Percentiles rank a stretch among this genome's conserved stretches.
These are phyloP conservation scores for Erannis defoliaria DNA, from an alignment of 2,888 invertebrate species.

Conservation along the genomic window DNA sequence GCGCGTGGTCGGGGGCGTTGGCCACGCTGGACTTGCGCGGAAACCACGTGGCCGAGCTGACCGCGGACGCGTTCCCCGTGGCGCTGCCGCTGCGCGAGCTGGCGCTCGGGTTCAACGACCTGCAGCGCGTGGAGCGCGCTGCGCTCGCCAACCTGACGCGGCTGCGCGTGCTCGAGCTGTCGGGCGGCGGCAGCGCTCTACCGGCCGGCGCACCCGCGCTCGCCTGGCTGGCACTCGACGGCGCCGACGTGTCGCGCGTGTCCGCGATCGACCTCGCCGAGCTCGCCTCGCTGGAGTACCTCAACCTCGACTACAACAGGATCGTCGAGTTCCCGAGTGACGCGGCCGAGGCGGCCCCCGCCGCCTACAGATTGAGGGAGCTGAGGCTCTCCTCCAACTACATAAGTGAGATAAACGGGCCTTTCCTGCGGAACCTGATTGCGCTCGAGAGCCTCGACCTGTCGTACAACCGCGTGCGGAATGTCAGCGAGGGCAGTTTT, in stretches of 20 bases:
- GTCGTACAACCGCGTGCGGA: constrained; percentile 90
- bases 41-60: constrained; percentile 90
- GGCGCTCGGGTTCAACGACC: constrained; percentile 94
- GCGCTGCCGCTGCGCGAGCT: constrained; percentile 92
- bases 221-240: constrained; percentile 93
- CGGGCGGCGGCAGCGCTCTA: constrained; percentile 91
- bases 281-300: constrained; percentile 89
- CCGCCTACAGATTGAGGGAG: constrained; percentile 88
- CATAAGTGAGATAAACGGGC: constrained; percentile 87
- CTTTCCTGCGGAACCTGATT: constrained; percentile 88
- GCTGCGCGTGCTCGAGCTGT: constrained; percentile 92
- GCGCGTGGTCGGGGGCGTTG: constrained; percentile 90
- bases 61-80: constrained; percentile 88
- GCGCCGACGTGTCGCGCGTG: constrained; percentile 89
- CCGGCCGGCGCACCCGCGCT: constrained; percentile 89
- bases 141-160: constrained; percentile 89
- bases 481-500: constrained; percentile 88
- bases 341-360: constrained; percentile 57
- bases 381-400: constrained; percentile 93
- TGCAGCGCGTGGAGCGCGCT: constrained; percentile 90
- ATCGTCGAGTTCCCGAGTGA: constrained; percentile 89
- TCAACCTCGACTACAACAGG: constrained; percentile 94
- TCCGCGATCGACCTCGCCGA: constrained; percentile 89
- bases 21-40: constrained; percentile 92
- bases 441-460: constrained; percentile 91